Base-by-base conservation (phyloP, 1,140 invertebrate genomes). In the Temnothorax curvispinosus region DNA sequence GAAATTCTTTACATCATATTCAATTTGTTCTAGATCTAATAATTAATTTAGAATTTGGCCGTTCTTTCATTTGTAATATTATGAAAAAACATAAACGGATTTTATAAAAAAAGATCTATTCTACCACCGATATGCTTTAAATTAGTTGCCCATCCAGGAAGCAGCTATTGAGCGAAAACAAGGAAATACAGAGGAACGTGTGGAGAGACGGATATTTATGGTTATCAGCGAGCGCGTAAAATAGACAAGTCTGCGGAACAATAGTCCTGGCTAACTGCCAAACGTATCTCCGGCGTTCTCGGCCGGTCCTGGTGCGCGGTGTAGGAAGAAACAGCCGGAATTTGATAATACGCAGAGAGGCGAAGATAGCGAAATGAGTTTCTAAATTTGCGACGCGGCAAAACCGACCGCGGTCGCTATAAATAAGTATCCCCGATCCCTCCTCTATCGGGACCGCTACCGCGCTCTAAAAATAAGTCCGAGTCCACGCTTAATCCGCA, bases 311-410 rank as follows among this genome's bases (percentile, higher is more conserved):
- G 32, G 27, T 6, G 52, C 32, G 74, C 35, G 8, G 21, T 54
- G 35, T 58, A 82, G 64, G 76, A 81, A 80, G 76, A 86, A 81
- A 80, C 41, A 54, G 76, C 7, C 67, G 69, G 78, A 85, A 85
- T 87, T 87, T 85, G 85, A 87, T 82, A 87, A 87, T 77, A 18
- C 52, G 52, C 11, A 18, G 64, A 35, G 27, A n/a, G 50, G 75
- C 67, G 86, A 90, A 86, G 86, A 90, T 91, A 90, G 89, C 77
- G 84, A 90, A 90, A 90, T 84, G 90, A 90, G 85, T 88, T 76
- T 88, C 89, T 91, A 90, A 91, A 91, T 90, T 86, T 84, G 90
- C 60, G 27, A 47, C 52, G 67, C n/a, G 65, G 84, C 88, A 85
- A 58, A 72, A 86, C 86, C 78, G 47, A 75, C 38, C 76, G 38